Evolutionary conservation across 2,113 vertebrate species (phyloP).

Genomic region (Vicugna pacos): DNA sequence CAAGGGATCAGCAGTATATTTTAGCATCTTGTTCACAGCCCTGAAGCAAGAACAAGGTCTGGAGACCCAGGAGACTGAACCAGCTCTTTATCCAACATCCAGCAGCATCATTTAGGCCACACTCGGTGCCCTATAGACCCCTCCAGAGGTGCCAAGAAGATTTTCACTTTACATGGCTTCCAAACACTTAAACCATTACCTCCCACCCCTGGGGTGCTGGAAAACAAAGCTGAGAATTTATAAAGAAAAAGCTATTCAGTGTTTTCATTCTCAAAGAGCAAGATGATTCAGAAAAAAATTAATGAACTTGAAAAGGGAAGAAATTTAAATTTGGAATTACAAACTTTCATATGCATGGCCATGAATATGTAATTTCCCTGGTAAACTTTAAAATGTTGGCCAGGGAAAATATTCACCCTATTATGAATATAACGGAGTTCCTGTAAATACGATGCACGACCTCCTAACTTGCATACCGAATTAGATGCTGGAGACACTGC

Average conservation of each 20-base stretch:
- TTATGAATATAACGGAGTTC: slow-evolving; percentile 73
- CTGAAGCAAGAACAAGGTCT: slow-evolving; percentile 23
- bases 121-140: neutral
- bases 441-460: slow-evolving; percentile 73
- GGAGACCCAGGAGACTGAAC: neutral
- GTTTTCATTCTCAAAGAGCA: slow-evolving; percentile 27
- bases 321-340: slow-evolving; percentile 60
- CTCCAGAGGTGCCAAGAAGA: neutral
- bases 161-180: slow-evolving; percentile 33
- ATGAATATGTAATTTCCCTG: slow-evolving; percentile 57
- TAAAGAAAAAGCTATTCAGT: neutral
- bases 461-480: slow-evolving; percentile 63
- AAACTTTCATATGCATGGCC: slow-evolving; percentile 22
- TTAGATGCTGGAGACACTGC: slow-evolving; percentile 66
- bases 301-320: neutral
- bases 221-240: slow-evolving; percentile 33
- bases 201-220: neutral
- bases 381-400: slow-evolving; percentile 64
- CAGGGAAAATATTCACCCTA: slow-evolving; percentile 42
- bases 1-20: slow-evolving; percentile 30
- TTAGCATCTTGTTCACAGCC: slow-evolving; percentile 9
- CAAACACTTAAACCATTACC: neutral
- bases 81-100: neutral
- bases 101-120: neutral
- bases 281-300: slow-evolving; percentile 32